These are phyloP conservation scores for Pristionchus japonicus DNA, from an alignment of 2,888 invertebrate species.

Conservation along the genomic window DNA sequence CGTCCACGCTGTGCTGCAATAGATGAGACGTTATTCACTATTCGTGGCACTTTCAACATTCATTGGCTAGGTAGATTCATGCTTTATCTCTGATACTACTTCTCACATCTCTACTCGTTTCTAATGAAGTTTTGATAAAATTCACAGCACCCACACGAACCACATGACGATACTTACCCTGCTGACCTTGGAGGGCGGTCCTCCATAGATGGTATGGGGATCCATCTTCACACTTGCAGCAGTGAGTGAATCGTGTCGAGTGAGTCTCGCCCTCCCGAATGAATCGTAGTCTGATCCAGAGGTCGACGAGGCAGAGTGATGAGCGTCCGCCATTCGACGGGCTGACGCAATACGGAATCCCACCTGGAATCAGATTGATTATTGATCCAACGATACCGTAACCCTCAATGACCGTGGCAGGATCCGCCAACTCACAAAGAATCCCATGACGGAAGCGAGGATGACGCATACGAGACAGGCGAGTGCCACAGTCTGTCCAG, in stretches of 20 bases:
- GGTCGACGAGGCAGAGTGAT: constrained; percentile 61
- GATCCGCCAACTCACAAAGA: constrained; percentile 54
- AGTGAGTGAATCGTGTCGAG: constrained; percentile 72
- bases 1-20: constrained; percentile 60
- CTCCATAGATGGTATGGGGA: constrained; percentile 56
- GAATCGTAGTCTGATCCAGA: constrained; percentile 64
- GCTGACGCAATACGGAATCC: constrained; percentile 68
- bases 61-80: too few species aligned
- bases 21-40: neutral
- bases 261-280: constrained; percentile 60
- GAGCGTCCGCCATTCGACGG: constrained; percentile 59
- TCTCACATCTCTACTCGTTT: too few species aligned
- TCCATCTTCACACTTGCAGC: constrained; percentile 51
- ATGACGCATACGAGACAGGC: constrained; percentile 61
- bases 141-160: neutral
- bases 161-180: neutral
- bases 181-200: constrained; percentile 52
- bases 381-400: neutral
- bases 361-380: constrained; percentile 52
- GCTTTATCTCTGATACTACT: neutral
- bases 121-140: too few species aligned
- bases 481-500: constrained; percentile 53
- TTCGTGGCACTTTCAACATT: neutral
- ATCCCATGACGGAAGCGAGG: constrained; percentile 65
- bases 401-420: neutral